Evolutionary conservation across 2,797 vertebrate genomes (phyloP).

Genomic region (Lagorchestes hirsutus): DNA sequence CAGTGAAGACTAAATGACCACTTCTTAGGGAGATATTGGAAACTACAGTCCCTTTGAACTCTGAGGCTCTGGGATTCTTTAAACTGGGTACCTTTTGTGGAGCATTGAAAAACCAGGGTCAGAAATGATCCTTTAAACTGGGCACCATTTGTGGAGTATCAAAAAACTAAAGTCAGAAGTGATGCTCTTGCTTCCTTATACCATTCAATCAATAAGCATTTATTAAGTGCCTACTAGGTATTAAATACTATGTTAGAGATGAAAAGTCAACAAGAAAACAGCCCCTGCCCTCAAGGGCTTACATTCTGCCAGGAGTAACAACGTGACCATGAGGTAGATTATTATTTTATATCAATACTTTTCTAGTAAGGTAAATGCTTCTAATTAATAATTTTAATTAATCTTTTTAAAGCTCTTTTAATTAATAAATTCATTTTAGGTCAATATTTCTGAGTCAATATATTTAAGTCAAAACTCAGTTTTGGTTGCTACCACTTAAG

Average conservation of each 20-base stretch:
- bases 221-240: neutral
- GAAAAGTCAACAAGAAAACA: neutral
- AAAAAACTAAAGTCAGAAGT: no score
- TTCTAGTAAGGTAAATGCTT: neutral
- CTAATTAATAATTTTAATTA: neutral
- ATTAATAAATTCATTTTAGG: neutral
- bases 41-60: neutral
- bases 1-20: neutral
- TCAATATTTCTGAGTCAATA: neutral
- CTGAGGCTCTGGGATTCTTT: neutral
- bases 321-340: neutral
- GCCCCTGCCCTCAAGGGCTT: neutral
- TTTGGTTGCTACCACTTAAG: neutral
- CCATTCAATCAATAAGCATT: neutral
- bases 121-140: neutral
- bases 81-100: neutral
- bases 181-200: neutral
- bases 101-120: neutral
- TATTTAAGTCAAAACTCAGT: neutral
- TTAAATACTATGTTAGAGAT: neutral
- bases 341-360: neutral
- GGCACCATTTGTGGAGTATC: no score
- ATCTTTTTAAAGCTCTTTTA: neutral
- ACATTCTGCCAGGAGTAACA: neutral
- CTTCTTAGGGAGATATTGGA: neutral